phyloP scores from a whole-genome alignment of 2,113 vertebrate species.

The Numida meleagris region DNA sequence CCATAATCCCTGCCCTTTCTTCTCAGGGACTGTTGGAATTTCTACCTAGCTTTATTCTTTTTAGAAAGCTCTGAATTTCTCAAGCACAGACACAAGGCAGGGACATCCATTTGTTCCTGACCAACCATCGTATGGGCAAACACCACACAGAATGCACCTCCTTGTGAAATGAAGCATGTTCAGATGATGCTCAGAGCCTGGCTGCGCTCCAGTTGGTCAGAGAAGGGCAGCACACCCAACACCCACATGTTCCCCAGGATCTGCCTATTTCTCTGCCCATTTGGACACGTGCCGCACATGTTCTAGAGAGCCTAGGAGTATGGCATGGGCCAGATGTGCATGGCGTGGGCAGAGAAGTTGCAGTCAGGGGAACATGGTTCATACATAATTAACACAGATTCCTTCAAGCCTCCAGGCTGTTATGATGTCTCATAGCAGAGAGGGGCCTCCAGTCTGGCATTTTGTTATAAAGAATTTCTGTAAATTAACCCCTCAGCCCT shows the following conservation, averaged over 20 bases:
- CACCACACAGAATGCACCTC: background rate
- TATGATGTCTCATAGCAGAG: slow-evolving; percentile 6
- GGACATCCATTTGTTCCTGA: background rate
- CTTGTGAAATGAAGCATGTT: background rate
- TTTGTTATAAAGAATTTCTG: background rate
- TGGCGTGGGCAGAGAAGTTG: slow-evolving; percentile 12
- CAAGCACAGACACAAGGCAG: background rate
- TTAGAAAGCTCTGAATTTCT: background rate
- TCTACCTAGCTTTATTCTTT: background rate
- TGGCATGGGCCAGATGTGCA: background rate
- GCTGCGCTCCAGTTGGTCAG: accelerated
- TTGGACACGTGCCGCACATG: background rate
- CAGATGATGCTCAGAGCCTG: background rate
- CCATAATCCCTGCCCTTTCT: background rate
- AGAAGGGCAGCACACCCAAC: background rate
- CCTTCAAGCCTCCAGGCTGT: slow-evolving; percentile 33
- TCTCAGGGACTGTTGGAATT: background rate
- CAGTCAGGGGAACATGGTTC: background rate
- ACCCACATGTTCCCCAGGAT: background rate
- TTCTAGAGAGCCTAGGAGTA: background rate
- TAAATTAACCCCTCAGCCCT: background rate
- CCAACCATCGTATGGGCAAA: background rate
- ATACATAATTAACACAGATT: slow-evolving; percentile 41
- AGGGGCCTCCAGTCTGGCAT: slow-evolving; percentile 9
- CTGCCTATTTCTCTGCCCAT: background rate